Evolutionary conservation across 2,113 vertebrate species (phyloP).

Genomic region (Laticauda colubrina): DNA sequence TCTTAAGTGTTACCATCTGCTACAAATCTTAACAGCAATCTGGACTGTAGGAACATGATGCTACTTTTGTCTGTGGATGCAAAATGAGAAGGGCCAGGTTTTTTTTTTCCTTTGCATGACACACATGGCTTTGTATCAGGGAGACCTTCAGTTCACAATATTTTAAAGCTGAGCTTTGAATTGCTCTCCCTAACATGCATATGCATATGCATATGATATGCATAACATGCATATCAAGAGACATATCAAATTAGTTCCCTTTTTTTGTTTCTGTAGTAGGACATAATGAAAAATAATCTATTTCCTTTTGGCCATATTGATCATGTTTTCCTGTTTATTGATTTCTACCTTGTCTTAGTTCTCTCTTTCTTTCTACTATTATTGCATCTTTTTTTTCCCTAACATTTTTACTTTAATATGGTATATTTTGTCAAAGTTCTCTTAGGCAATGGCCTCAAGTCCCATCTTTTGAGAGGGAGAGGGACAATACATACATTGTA

Average conservation of each 20-base stretch:
- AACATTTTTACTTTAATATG: neutral
- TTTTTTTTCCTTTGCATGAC: neutral
- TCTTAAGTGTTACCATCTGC: neutral
- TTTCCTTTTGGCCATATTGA: neutral
- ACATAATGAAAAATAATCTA: neutral
- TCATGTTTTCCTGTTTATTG: neutral
- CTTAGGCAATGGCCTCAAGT: neutral
- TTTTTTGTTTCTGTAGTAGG: neutral
- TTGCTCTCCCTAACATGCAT: neutral
- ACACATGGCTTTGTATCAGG: neutral
- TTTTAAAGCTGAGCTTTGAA: neutral
- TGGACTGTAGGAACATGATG: neutral
- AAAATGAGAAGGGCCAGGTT: neutral
- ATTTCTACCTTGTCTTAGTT: neutral
- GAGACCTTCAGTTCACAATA: neutral
- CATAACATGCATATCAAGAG: too few relatives aligned
- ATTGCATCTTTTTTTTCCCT: neutral
- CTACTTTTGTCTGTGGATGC: neutral
- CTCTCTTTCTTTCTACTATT: neutral
- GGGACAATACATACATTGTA: neutral
- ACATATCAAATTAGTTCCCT: neutral
- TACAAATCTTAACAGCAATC: neutral
- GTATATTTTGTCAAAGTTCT: neutral
- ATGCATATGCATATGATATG: too few relatives aligned
- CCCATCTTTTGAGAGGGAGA: neutral